phyloP scores from a whole-genome alignment of 2,888 invertebrate species.

The Athalia rosae region DNA sequence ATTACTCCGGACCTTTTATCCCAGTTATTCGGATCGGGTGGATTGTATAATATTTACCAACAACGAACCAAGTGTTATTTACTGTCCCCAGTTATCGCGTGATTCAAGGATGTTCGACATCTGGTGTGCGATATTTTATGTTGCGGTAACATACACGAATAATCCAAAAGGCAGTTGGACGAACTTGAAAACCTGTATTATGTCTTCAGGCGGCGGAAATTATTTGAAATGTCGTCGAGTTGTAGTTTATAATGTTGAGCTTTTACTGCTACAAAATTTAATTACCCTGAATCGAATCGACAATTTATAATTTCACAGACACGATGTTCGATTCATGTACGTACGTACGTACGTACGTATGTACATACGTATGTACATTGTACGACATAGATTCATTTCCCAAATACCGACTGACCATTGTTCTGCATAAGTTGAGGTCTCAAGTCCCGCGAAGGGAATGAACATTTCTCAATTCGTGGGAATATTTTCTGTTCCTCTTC shows the following conservation, averaged over 20 bases:
- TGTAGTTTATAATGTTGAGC: not conserved
- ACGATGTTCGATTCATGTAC: slow-evolving; percentile 12
- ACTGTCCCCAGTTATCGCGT: no score
- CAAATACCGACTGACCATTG: not conserved
- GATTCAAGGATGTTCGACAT: no score
- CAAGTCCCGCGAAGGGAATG: not conserved
- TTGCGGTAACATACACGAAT: not conserved
- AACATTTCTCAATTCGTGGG: no score
- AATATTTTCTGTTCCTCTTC: slow-evolving; percentile 59
- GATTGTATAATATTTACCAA: no score
- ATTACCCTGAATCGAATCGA: not conserved
- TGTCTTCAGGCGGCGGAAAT: not conserved
- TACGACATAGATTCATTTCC: not conserved
- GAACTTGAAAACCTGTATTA: slow-evolving; percentile 30
- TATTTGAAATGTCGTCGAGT: slow-evolving; percentile 18
- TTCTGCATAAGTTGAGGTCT: not conserved
- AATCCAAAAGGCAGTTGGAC: slow-evolving; percentile 14
- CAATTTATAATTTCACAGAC: slow-evolving; percentile 28
- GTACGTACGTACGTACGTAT: no score
- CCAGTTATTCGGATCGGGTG: not conserved
- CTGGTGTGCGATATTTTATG: not conserved
- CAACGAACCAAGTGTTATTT: no score
- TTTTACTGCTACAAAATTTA: slow-evolving; percentile 24
- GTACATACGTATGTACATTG: not conserved
- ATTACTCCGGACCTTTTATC: slow-evolving; percentile 2